These are phyloP conservation scores for Catharus ustulatus DNA, from an alignment of 2,797 vertebrate genomes.

Conservation along the genomic window DNA sequence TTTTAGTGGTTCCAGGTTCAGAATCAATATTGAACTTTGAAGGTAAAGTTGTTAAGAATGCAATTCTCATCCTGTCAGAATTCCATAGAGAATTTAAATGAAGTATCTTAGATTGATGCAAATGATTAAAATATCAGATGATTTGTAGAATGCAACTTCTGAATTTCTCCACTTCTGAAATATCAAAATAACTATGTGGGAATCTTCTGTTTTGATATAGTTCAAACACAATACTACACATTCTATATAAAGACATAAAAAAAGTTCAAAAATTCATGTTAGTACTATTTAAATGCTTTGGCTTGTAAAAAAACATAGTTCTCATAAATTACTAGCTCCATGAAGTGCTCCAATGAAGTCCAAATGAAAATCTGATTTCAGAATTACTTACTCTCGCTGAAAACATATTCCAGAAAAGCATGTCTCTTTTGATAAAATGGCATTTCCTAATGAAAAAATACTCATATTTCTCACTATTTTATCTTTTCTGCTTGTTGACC, in stretches of 20 bases:
- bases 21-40: not conserved
- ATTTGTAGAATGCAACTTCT: not conserved
- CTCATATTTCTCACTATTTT: not conserved
- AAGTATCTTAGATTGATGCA: not conserved
- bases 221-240: not conserved
- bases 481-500: not conserved
- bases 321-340: not conserved
- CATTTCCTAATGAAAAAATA: not conserved
- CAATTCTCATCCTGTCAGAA: not conserved
- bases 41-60: not conserved
- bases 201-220: not conserved
- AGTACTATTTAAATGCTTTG: not conserved
- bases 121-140: not conserved
- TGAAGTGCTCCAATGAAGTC: not conserved
- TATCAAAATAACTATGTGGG: not conserved
- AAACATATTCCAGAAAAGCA: not conserved
- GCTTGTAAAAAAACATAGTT: not conserved
- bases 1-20: not conserved
- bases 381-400: not conserved
- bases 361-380: slow-evolving; percentile 12
- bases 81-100: not conserved
- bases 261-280: not conserved
- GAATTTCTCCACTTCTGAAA: slow-evolving; percentile 8
- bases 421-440: not conserved
- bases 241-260: not conserved